Percentiles rank a stretch among this genome's conserved stretches.
Evolutionary conservation across 2,113 vertebrate genomes (phyloP).

Genomic region (Varanus komodoensis): DNA sequence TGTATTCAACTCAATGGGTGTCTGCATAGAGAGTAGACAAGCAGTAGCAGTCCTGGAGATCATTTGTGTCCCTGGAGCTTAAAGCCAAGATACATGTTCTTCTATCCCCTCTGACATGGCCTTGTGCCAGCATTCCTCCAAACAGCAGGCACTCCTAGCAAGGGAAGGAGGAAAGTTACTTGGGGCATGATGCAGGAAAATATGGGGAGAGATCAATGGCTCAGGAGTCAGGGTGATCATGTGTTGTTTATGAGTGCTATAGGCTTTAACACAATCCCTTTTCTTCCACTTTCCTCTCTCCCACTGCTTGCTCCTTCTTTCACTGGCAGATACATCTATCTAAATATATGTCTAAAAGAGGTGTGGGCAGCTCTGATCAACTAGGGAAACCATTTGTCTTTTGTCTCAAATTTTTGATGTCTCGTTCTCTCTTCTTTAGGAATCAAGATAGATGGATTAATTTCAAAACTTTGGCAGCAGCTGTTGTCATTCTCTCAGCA

Average conservation of each 20-base stretch:
- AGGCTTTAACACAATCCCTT: background rate
- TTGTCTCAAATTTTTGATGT: slow-evolving; percentile 26
- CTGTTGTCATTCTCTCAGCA: background rate
- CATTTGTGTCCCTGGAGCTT: background rate
- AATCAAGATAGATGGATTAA: slow-evolving; percentile 9
- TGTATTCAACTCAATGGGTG: background rate
- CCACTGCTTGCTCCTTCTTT: background rate
- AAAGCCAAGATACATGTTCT: background rate
- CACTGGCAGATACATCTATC: slow-evolving; percentile 15
- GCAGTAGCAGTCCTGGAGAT: background rate
- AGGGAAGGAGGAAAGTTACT: background rate
- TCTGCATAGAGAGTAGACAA: background rate
- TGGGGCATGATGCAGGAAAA: background rate
- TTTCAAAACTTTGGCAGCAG: slow-evolving; percentile 15
- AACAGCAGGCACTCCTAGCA: background rate
- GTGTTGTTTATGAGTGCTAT: background rate
- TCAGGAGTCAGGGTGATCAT: background rate
- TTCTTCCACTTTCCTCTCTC: background rate
- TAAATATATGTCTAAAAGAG: slow-evolving; percentile 23
- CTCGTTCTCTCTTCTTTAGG: background rate
- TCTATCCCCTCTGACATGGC: too few relatives aligned
- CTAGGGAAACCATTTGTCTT: slow-evolving; percentile 16
- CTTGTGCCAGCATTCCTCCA: too few relatives aligned
- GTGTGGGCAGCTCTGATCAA: slow-evolving; percentile 16
- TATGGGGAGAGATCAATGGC: background rate